phyloP scores from a whole-genome alignment of 2,113 vertebrate species.

The Anas platyrhynchos region DNA sequence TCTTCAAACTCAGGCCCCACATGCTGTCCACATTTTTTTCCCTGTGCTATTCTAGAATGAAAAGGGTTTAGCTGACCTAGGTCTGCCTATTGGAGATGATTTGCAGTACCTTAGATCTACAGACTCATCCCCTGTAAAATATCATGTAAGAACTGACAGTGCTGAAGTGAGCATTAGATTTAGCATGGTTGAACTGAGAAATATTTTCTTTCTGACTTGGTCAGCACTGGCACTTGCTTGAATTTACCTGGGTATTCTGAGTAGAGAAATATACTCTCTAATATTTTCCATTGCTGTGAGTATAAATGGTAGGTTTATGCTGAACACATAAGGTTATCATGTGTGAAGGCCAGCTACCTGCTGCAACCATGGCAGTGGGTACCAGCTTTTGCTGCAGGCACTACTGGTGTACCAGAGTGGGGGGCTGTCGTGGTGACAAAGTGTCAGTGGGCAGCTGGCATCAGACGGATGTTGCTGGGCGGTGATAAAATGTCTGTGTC shows the following conservation, averaged over 20 bases:
- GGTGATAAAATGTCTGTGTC: neutral
- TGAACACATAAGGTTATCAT: neutral
- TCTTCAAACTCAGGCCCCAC: slow-evolving; percentile 21
- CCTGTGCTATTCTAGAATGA: neutral
- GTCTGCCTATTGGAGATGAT: neutral
- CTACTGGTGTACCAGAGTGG: neutral
- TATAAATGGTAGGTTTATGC: neutral
- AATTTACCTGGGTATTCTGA: neutral
- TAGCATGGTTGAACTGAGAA: neutral
- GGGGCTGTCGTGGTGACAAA: neutral
- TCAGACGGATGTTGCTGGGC: neutral
- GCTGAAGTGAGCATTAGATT: neutral
- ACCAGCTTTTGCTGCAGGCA: neutral
- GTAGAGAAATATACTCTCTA: neutral
- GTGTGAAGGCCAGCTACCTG: neutral
- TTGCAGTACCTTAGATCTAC: neutral
- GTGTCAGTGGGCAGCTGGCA: neutral
- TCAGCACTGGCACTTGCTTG: neutral
- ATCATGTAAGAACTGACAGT: neutral
- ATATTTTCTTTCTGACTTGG: neutral
- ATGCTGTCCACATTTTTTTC: neutral
- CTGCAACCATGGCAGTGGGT: neutral
- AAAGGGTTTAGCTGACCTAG: neutral
- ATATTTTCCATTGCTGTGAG: neutral
- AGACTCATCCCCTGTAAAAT: neutral